phyloP scores from a whole-genome alignment of 2,113 vertebrate species.

The Zingel zingel region DNA sequence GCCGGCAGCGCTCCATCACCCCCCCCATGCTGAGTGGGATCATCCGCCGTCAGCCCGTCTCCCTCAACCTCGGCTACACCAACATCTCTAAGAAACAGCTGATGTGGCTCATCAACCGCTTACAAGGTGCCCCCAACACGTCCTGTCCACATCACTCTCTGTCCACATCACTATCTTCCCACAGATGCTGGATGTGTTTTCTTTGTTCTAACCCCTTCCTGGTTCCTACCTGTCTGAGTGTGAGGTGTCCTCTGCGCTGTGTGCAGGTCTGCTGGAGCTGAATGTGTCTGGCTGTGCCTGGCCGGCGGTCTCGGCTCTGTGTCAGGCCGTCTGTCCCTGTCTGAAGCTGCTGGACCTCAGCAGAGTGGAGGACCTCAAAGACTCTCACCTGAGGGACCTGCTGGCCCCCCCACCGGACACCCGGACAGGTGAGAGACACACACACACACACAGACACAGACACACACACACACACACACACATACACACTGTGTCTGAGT shows the following conservation, averaged over 20 bases:
- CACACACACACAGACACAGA: not conserved
- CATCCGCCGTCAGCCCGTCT: constrained; percentile 90
- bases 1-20: constrained; percentile 91
- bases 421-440: constrained; percentile 83
- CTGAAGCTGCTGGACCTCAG: constrained; percentile 91
- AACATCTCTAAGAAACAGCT: constrained; percentile 96
- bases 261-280: constrained; percentile 89
- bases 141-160: no score
- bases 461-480: not conserved
- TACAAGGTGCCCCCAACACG: constrained; percentile 81
- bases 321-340: constrained; percentile 90
- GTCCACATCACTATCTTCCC: no score
- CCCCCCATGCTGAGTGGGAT: constrained; percentile 94
- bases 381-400: constrained; percentile 92
- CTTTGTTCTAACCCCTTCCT: no score
- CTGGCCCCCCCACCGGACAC: constrained; percentile 88
- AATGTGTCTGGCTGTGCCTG: constrained; percentile 90
- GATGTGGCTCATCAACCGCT: constrained; percentile 93
- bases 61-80: constrained; percentile 91
- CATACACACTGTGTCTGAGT: no score
- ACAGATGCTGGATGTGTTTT: no score
- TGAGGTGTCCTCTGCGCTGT: not conserved
- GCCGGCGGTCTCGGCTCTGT: constrained; percentile 90
- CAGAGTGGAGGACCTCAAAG: constrained; percentile 92
- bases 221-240: not conserved